These are phyloP conservation scores for Phengaris arion DNA, from an alignment of 2,888 invertebrate genomes.

Conservation along the genomic window DNA sequence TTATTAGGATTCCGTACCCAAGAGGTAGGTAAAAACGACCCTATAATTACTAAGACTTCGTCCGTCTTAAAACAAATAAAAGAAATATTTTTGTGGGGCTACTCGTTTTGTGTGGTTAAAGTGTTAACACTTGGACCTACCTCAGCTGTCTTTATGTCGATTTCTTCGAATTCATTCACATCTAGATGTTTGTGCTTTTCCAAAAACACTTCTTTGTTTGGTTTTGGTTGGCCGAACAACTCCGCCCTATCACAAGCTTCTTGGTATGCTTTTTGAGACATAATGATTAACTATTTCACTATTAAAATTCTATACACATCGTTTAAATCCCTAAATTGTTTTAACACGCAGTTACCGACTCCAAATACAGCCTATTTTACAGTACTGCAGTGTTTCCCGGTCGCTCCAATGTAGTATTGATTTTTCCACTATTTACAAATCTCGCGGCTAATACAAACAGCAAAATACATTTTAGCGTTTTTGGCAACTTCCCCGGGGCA, in stretches of 20 bases:
- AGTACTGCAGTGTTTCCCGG: constrained; percentile 4
- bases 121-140: constrained; percentile 42
- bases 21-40: too few relatives aligned
- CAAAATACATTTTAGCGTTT: too few relatives aligned
- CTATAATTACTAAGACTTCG: too few relatives aligned
- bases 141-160: constrained; percentile 69
- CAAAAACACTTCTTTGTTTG: constrained; percentile 83
- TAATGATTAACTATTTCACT: constrained; percentile 42
- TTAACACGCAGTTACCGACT: background rate
- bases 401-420: background rate
- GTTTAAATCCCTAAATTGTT: background rate
- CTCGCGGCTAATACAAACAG: background rate
- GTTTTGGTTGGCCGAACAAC: constrained; percentile 84
- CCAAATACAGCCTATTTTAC: background rate
- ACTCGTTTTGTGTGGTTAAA: too few relatives aligned
- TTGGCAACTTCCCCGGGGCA: too few relatives aligned
- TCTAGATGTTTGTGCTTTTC: constrained; percentile 76
- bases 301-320: background rate
- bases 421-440: background rate
- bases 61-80: too few relatives aligned
- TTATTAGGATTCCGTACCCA: too few relatives aligned
- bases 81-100: too few relatives aligned
- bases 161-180: constrained; percentile 77
- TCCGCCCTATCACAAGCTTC: constrained; percentile 89
- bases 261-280: constrained; percentile 85